Evolutionary conservation across 2,888 invertebrate genomes (phyloP).

Genomic region (Drosophila mayaguana): DNA sequence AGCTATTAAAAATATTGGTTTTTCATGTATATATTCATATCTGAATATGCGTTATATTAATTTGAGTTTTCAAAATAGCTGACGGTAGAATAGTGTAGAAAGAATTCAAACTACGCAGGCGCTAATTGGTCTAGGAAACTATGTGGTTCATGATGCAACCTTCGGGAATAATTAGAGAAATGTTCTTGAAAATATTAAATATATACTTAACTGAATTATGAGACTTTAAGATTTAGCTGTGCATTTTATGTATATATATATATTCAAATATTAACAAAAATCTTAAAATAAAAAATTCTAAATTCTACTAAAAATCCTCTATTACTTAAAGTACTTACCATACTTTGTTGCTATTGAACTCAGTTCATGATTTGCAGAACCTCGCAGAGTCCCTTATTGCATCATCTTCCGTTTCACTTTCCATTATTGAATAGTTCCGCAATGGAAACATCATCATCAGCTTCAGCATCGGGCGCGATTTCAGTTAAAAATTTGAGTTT

Average conservation of each 20-base stretch:
- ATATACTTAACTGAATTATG: no score
- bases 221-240: no score
- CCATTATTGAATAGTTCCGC: slow-evolving; percentile 24
- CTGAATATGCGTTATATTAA: not conserved
- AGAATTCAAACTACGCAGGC: no score
- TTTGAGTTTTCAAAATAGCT: not conserved
- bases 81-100: no score
- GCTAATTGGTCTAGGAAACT: no score
- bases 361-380: slow-evolving; percentile 1
- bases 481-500: slow-evolving; percentile 14
- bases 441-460: slow-evolving; percentile 18
- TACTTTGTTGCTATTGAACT: not conserved
- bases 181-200: no score
- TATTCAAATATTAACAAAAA: no score
- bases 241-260: no score
- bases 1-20: not conserved
- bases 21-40: not conserved
- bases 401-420: slow-evolving; percentile 68
- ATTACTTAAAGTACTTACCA: not conserved
- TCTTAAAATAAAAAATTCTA: not conserved
- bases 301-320: not conserved
- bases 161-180: no score
- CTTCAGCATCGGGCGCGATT: slow-evolving; percentile 5
- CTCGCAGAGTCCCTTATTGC: slow-evolving; percentile 29
- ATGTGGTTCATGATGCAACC: no score